Evolutionary conservation across 2,113 vertebrate species (phyloP), one percentile per base, ranked within the genome.

Genomic region (Leucopternis melanops): DNA sequence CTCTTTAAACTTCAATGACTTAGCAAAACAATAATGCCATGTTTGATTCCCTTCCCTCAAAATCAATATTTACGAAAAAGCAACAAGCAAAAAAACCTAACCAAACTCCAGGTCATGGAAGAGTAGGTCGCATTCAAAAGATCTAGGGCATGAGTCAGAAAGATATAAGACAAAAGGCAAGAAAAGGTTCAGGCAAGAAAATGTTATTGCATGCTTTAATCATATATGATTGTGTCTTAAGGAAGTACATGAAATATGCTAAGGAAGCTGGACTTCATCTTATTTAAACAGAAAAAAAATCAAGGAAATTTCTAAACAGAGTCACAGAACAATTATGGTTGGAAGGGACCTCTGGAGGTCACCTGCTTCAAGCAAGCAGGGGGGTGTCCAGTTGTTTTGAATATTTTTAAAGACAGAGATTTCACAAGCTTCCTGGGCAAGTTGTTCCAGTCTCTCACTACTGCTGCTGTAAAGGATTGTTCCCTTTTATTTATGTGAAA

Each of bases 1-100:
- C 58, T 91, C 59, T 92, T 88, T 85, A 94, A 91, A 93, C 67
- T 89, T 95, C 85, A 96, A 58, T 86, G 73, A 89, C 50, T 89
- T 81, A 73, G n/a, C 58, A 55, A 94, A 96, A 86, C 70, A 80
- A 63, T 65, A 81, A 40, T 8, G 2, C 16, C 38, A 38, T 27
- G 21, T 44, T 92, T 88, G 72, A 80, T 75, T 79, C 29, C 32
- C 54, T 82, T 88, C 29, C 47, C 25, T 52, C 32, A 94, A 87
- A 95, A 93, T 42, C 59, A 92, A 8, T 66, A 83, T 81, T 89
- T 90, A 69, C 78, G 52, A 59, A 94, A 95, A 85, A 44, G 23
- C 13, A 84, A 75, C 29, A 82, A 66, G 26, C 34, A 52, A 69
- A 80, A 80, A 92, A 63, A 59, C 5, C 21, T 62, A 83, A 91